Conservation (phyloP, 2,113 vertebrate species). For the Cygnus atratus region DNA sequence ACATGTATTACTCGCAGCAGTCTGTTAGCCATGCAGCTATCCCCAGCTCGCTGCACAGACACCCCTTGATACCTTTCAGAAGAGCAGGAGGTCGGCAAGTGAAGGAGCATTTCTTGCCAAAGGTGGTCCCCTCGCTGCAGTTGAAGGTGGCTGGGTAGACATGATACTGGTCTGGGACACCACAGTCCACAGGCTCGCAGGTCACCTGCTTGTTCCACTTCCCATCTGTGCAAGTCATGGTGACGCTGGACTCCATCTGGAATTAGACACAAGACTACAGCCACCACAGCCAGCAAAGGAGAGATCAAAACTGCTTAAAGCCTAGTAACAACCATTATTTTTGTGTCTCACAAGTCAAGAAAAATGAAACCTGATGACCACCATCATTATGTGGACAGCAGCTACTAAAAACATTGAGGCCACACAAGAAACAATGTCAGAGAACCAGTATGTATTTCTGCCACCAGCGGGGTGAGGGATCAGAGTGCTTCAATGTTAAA, state of each 20-base stretch:
- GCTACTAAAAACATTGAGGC: neutral
- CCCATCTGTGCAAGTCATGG: constrained; percentile 90
- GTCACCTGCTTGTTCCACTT: constrained; percentile 96
- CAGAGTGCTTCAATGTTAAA: neutral
- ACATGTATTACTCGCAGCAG: neutral
- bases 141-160: constrained; percentile 91
- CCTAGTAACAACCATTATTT: neutral
- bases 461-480: neutral
- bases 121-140: constrained; percentile 92
- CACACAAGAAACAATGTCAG: neutral
- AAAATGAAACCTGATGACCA: neutral
- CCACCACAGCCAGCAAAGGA: neutral
- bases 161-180: constrained; percentile 93
- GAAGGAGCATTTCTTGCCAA: constrained; percentile 91
- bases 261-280: neutral
- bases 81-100: constrained; percentile 91
- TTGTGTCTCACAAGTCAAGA: neutral
- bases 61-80: constrained; percentile 81
- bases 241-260: constrained; percentile 82
- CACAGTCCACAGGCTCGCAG: constrained; percentile 94
- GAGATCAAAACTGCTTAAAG: neutral
- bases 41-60: neutral
- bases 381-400: neutral
- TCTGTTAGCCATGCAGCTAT: neutral
- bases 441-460: neutral